Base-by-base conservation (phyloP, 2,797 vertebrate species). In the Peromyscus melanophrys region DNA sequence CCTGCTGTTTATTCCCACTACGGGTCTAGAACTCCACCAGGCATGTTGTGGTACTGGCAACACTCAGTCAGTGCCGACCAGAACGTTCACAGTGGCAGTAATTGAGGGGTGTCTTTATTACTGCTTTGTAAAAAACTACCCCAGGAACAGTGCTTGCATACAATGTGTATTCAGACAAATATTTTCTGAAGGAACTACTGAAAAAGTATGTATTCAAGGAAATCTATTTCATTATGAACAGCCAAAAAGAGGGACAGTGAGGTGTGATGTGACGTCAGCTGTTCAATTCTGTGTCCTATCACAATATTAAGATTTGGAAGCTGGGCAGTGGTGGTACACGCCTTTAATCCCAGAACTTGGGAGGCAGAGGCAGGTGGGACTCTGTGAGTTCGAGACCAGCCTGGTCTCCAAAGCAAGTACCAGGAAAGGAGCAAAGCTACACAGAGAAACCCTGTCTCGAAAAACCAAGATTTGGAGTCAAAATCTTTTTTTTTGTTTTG, bases 131-230 rank as follows among this genome's bases (percentile, higher is more conserved):
- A 69, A 76, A 86, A 52, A 61, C 40, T 57, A 92, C n/a, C 5
- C 52, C 34, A 76, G 19, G 89, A 93, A 52, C 27, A 71, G 23
- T 23, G 4, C 29, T 34, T 93, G 71, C 8, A 90, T 78, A 67
- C 13, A 76, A 14, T 78, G 63, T 34, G 12, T 82, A 69, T 43
- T 96, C 63, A 87, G 49, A 12, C 80, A 88, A 87, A 65, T 57
- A 90, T 81, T 76, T 89, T 55, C 65, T 95, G 29, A 86, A 73
- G 73, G 34, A 82, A 78, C 67, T 87, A 61, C 43, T 73, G n/a
- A 76, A 46, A 94, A 31, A 86, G 67, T 25, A 78, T n/a, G 1
- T 34, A 76, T 81, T 89, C 80, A 73, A 73, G 81, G 65, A 84
- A 93, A 76, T 7, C 63, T 14, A 59, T 90, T 92, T 80, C 19